Base-by-base conservation (phyloP, 2,888 invertebrate genomes). In the Sinopyrophorus schimmeli region DNA sequence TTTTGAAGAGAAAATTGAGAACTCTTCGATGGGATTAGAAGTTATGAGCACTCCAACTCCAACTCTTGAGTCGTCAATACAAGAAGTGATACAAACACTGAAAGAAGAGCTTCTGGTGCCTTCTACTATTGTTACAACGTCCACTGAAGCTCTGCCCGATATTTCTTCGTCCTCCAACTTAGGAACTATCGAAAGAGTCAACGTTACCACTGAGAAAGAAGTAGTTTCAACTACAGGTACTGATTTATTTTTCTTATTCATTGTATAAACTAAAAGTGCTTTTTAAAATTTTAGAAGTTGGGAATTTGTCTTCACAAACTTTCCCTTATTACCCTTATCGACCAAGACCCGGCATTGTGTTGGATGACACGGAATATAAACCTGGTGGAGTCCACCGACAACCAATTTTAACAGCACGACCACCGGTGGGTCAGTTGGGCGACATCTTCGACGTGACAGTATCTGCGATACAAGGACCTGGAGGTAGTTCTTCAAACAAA, bases 361-460 rank as follows among this genome's bases (percentile, higher is more conserved):
- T 92, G 7, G 91, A 92, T 57, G 92, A 92, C 65, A 81, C 87
- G 0, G 87, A 87, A 69, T 87, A 86, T 72, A 86, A 87, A 63
- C 87, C 87, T 0, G 83, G 82, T 14, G 80, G 81, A 0, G 63
- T 67, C 10, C 63, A 69, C 30, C 63, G 72, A 39, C 68, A 65
- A 41, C 64, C 61, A 30, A 72, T 74, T 20, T 59, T 74, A 43
- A 76, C 73, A 20, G 68, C 62, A 32, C 69, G 69, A 53, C 75
- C 70, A 24, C 77, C 74, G n/a, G 72, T 76, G 16, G 79, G 76
- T 0, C 84, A 84, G 63, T 38, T 61, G 14, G 88, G 87, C 5
- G 92, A 92, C 69, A 87, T 90, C 43, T 92, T 92, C 63, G 92
- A 92, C 62, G 86, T 92, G 0, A 92, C 92, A 0, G 86, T 92